phyloP scores from a whole-genome alignment of 1,140 invertebrate genomes.

The Listronotus bonariensis region DNA sequence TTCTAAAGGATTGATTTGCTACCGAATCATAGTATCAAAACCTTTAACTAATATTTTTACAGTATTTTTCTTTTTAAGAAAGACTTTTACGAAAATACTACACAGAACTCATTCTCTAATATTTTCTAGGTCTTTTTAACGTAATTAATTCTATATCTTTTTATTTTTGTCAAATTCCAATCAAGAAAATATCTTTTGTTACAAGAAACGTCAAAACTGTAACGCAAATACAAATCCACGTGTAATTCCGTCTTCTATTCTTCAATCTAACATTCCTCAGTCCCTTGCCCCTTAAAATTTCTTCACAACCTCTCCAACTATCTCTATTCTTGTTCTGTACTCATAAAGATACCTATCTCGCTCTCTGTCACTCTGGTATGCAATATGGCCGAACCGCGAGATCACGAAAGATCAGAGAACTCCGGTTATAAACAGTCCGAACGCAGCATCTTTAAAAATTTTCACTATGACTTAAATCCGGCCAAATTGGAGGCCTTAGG shows the following conservation, averaged over 20 bases:
- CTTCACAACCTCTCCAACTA: constrained; percentile 37
- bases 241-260: constrained; percentile 27
- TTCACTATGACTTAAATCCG: constrained; percentile 25
- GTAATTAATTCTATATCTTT: constrained; percentile 7
- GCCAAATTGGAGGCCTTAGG: background rate
- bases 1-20: too few relatives aligned
- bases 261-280: constrained; percentile 54
- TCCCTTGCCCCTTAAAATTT: constrained; percentile 49
- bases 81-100: too few relatives aligned
- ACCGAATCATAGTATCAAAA: constrained; percentile 27
- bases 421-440: constrained; percentile 27
- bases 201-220: constrained; percentile 19
- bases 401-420: constrained; percentile 40
- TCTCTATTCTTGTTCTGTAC: constrained; percentile 46
- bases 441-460: constrained; percentile 44
- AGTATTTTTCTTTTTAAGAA: too few relatives aligned
- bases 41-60: background rate
- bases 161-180: background rate
- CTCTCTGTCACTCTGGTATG: constrained; percentile 58
- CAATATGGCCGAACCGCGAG: constrained; percentile 54
- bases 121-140: too few relatives aligned
- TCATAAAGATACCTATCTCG: constrained; percentile 38
- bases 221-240: constrained; percentile 12
- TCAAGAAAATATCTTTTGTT: too few relatives aligned
- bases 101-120: too few relatives aligned